These are phyloP conservation scores for Conger conger DNA, from an alignment of 2,113 vertebrate species.

Conservation along the genomic window DNA sequence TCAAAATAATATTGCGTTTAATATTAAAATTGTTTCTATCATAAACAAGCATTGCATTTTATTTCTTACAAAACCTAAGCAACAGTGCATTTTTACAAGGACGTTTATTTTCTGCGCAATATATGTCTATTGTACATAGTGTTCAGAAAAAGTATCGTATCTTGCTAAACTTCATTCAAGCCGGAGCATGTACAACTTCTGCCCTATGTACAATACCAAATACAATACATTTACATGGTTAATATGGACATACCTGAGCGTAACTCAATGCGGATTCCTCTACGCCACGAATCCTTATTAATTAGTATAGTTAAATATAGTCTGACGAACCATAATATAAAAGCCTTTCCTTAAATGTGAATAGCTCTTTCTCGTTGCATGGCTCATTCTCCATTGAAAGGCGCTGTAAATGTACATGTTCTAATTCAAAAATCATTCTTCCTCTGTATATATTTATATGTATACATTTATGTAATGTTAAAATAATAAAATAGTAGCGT, in stretches of 20 bases:
- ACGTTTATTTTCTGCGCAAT: constrained; percentile 67
- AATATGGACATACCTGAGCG: constrained; percentile 80
- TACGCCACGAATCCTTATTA: constrained; percentile 62
- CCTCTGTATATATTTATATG: constrained; percentile 36
- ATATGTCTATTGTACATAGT: constrained; percentile 62
- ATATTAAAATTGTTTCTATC: constrained; percentile 41
- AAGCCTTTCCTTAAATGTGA: constrained; percentile 48
- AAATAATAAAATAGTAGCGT: constrained; percentile 16
- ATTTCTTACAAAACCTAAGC: constrained; percentile 48
- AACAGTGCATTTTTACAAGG: constrained; percentile 53
- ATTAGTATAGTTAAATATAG: constrained; percentile 53
- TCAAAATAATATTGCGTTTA: constrained; percentile 22
- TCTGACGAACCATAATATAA: constrained; percentile 50
- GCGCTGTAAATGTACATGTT: constrained; percentile 34
- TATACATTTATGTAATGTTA: constrained; percentile 21
- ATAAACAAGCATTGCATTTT: constrained; percentile 36
- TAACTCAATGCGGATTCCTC: constrained; percentile 66
- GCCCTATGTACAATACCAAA: constrained; percentile 65
- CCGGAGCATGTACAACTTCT: constrained; percentile 58
- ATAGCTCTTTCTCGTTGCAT: constrained; percentile 42
- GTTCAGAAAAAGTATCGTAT: constrained; percentile 70
- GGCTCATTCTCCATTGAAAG: constrained; percentile 33
- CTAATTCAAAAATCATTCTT: constrained; percentile 39
- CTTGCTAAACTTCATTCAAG: constrained; percentile 62
- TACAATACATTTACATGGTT: constrained; percentile 71